Conservation (phyloP, 2,113 vertebrate species). For the Poecilia latipinna region DNA sequence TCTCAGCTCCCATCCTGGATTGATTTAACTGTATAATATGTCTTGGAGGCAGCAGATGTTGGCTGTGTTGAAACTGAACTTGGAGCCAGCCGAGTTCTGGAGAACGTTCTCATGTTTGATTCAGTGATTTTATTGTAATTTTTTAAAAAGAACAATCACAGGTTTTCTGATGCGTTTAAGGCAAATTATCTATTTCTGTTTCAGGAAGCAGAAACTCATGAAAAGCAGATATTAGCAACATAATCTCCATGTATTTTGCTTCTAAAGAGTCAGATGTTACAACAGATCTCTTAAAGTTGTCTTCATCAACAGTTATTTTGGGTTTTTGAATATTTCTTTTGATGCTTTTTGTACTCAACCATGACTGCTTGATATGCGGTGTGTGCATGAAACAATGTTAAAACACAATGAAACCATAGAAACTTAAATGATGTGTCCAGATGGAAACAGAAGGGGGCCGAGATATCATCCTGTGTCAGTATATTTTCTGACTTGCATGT, state of each 20-base stretch:
- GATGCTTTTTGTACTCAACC: neutral
- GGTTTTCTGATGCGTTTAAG: neutral
- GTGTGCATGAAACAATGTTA: neutral
- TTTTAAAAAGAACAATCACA: neutral
- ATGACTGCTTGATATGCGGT: neutral
- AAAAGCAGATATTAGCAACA: neutral
- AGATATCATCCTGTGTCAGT: neutral
- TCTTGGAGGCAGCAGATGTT: conserved; percentile 68
- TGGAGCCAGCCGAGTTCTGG: conserved; percentile 23
- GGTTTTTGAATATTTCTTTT: neutral
- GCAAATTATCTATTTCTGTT: neutral
- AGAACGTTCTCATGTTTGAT: conserved; percentile 26
- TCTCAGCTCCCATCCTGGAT: conserved; percentile 62
- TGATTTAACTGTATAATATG: conserved; percentile 64
- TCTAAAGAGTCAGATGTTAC: neutral
- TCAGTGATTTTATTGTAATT: conserved; percentile 21
- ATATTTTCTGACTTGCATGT: neutral
- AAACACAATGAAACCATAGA: neutral
- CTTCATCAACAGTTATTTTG: neutral
- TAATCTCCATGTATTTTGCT: neutral
- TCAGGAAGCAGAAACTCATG: neutral
- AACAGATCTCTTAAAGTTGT: neutral
- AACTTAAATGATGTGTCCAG: neutral
- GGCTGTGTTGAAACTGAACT: conserved; percentile 59
- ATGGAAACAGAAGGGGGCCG: neutral